Percentiles rank a stretch among this genome's conserved stretches.
These are phyloP conservation scores for Automeris io DNA, from an alignment of 2,888 invertebrate species.

Conservation along the genomic window DNA sequence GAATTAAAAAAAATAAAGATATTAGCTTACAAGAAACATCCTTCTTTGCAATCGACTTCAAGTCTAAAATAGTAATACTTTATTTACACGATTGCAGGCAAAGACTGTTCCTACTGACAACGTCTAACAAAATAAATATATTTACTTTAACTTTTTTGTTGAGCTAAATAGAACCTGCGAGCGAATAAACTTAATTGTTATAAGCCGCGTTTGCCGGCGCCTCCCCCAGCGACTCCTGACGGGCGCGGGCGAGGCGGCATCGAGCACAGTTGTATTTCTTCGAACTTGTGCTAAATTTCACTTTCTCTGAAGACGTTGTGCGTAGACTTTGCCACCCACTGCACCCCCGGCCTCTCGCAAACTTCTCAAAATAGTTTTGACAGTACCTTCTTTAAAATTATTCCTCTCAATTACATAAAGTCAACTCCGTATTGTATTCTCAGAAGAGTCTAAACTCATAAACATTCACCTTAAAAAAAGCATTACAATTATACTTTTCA, in stretches of 20 bases:
- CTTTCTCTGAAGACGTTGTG: constrained; percentile 74
- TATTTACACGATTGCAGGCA: no score
- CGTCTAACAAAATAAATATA: not conserved
- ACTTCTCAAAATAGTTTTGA: constrained; percentile 54
- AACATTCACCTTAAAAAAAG: not conserved
- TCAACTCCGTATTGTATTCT: constrained; percentile 12
- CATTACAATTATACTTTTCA: not conserved
- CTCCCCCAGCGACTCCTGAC: constrained; percentile 46
- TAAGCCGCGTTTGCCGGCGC: constrained; percentile 65
- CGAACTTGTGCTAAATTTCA: constrained; percentile 76
- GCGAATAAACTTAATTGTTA: constrained; percentile 75
- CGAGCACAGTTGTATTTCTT: constrained; percentile 67
- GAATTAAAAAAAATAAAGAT: no score
- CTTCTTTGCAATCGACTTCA: no score
- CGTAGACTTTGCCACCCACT: constrained; percentile 69
- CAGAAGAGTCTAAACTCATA: not conserved
- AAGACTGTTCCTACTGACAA: not conserved
- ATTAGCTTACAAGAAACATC: no score
- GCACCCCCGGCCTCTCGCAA: constrained; percentile 42
- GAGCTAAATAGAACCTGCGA: constrained; percentile 54
- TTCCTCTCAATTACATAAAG: constrained; percentile 3
- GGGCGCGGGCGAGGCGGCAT: constrained; percentile 41
- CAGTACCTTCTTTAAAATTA: constrained; percentile 29
- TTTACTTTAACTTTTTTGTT: constrained; percentile 30
- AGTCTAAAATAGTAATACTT: no score